Base-by-base conservation (phyloP, 2,113 vertebrate genomes). In the Eurystomus gularis region DNA sequence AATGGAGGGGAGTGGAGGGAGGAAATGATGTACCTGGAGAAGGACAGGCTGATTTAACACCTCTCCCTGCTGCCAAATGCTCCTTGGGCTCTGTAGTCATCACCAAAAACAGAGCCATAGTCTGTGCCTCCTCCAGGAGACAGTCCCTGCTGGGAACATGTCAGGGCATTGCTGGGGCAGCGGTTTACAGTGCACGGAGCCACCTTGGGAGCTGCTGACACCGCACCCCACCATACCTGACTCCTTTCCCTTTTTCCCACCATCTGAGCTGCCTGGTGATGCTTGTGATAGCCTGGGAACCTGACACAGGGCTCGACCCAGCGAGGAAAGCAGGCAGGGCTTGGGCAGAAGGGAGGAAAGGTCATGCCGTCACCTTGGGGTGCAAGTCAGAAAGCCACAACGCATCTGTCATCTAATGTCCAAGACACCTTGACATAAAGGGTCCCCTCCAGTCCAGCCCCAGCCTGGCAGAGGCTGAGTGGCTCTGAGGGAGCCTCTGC, bases 251-350 rank as follows among this genome's bases (percentile, higher is more conserved):
- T 69, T 19, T 48, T 35, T 20, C 42, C 54, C 82, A 60, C 48
- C 48, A 16, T 18, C 31, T 66, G 26, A 46, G 33, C 75, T 90
- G 79, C 92, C 82, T 94, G 78, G 48, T 40, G 61, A 21, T 66
- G 61, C 84, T 71, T 91, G 93, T 51, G 75, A 2, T 4, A 89
- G 78, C 84, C 85, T 79, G 88, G 78, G 81, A 94, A 72, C 57
- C 11, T 15, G 29, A 82, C 69, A 37, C 35, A 33, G 46, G 52
- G 39, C 48, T 84, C 6, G 3, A 48, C 26, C 29, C 49, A 72
- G 48, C 0, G 0, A 68, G 57, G 61, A 85, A 68, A 1, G 13
- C 2, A 37, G 69, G 64, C 69, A 89, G 58, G 28, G 37, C 33
- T 57, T 81, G 68, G 37, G 58, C 72, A 69, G 49, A 71, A 71